A percentile compares a stretch with the other conserved stretches of the same genome.
Evolutionary conservation across 2,797 vertebrate genomes (phyloP).

Genomic region (Danio aesculapii): DNA sequence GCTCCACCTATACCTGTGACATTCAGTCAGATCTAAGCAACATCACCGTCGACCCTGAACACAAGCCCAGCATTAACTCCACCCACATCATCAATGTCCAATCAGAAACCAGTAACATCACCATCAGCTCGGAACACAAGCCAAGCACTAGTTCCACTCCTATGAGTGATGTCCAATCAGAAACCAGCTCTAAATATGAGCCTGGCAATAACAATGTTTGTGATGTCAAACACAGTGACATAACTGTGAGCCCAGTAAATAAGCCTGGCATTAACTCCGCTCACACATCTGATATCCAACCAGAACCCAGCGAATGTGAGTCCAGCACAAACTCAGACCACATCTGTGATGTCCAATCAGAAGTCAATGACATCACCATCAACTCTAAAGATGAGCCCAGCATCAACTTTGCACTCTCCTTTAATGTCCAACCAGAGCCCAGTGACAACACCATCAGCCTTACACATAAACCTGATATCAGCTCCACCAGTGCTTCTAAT

Average conservation of each 20-base stretch:
- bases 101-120: background rate
- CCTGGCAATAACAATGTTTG: background rate
- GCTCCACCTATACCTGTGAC: conserved; percentile 7
- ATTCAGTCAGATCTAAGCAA: conserved; percentile 28
- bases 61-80: background rate
- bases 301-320: conserved; percentile 9
- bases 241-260: background rate
- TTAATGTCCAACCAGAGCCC: background rate
- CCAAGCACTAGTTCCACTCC: background rate
- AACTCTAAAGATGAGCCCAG: conserved; percentile 45
- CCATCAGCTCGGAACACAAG: background rate
- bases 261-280: background rate
- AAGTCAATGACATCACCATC: conserved; percentile 66
- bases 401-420: background rate
- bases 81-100: background rate
- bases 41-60: conserved; percentile 26
- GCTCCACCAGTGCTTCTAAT: background rate
- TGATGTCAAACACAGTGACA: background rate
- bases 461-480: background rate
- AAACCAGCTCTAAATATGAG: background rate
- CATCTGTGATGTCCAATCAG: background rate
- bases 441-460: conserved; percentile 2
- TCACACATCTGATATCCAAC: background rate
- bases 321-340: background rate
- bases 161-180: background rate